A percentile compares a stretch with the other conserved stretches of the same genome.
phyloP scores from a whole-genome alignment of 23 tunicate genomes.

The Diplosoma virens region DNA sequence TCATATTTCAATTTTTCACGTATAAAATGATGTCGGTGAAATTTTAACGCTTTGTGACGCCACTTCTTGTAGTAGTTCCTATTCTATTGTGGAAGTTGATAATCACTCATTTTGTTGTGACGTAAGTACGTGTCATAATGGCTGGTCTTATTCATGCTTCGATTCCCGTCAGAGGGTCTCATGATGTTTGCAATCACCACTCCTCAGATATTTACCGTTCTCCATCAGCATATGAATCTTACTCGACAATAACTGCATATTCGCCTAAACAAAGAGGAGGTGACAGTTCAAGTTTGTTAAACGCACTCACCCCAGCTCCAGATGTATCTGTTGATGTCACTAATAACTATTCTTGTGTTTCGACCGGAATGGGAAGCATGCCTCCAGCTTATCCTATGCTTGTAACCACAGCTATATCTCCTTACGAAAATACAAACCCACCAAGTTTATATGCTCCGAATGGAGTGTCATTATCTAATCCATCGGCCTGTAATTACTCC shows the following conservation, averaged over 20 bases:
- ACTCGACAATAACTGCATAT: not conserved
- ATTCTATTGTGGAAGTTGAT: conserved; percentile 1
- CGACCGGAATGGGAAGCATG: not conserved
- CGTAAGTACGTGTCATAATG: no score
- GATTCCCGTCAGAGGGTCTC: not conserved
- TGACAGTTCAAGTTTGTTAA: not conserved
- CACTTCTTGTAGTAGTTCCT: not conserved
- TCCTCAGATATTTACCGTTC: not conserved
- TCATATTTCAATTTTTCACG: no score
- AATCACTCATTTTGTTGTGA: not conserved
- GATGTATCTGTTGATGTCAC: not conserved
- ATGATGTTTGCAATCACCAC: not conserved
- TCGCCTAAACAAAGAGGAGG: not conserved
- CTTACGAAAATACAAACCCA: not conserved
- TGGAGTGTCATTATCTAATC: no score
- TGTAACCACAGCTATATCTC: not conserved
- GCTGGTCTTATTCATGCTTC: not conserved
- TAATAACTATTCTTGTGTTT: not conserved
- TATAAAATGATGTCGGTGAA: no score
- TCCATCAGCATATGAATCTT: not conserved
- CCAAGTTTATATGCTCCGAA: not conserved
- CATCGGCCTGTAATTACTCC: not conserved
- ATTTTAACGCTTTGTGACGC: conserved; percentile 15
- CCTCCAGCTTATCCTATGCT: not conserved
- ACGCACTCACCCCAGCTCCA: not conserved